phyloP scores from a whole-genome alignment of 2,113 vertebrate species.

The Halcyon senegalensis region DNA sequence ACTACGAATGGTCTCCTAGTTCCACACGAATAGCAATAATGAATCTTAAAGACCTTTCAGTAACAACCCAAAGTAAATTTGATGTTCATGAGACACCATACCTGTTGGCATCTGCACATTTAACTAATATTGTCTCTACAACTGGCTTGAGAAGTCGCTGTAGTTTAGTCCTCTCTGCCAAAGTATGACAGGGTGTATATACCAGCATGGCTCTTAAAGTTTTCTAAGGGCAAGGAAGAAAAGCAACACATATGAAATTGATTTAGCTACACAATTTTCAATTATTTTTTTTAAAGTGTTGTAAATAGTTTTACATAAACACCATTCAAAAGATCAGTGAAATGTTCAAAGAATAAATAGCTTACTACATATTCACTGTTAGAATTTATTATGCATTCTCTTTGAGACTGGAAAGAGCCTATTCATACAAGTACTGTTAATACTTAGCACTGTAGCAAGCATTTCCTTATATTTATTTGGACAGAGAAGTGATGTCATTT shows the following conservation, averaged over 20 bases:
- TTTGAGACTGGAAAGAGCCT: background rate
- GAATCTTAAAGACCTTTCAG: background rate
- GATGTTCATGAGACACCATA: conserved; percentile 37
- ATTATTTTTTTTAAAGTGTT: background rate
- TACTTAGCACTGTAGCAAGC: background rate
- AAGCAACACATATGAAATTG: background rate
- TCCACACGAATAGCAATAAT: background rate
- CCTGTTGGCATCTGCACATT: conserved; percentile 92
- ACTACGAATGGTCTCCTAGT: background rate
- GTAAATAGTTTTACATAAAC: background rate
- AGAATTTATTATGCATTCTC: background rate
- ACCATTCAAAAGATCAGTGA: background rate
- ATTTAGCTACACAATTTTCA: background rate
- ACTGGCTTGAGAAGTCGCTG: conserved; percentile 89
- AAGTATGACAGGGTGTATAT: conserved; percentile 87
- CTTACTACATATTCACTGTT: background rate
- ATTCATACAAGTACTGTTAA: background rate
- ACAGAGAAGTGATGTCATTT: background rate
- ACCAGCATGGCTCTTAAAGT: conserved; percentile 91
- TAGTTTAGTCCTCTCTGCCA: conserved; percentile 82
- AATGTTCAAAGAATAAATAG: background rate
- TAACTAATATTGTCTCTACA: conserved; percentile 89
- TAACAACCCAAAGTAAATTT: background rate
- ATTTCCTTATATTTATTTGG: background rate
- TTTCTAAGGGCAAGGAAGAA: conserved; percentile 76